Base-by-base conservation (phyloP, 2,113 vertebrate species). In the Limanda limanda region DNA sequence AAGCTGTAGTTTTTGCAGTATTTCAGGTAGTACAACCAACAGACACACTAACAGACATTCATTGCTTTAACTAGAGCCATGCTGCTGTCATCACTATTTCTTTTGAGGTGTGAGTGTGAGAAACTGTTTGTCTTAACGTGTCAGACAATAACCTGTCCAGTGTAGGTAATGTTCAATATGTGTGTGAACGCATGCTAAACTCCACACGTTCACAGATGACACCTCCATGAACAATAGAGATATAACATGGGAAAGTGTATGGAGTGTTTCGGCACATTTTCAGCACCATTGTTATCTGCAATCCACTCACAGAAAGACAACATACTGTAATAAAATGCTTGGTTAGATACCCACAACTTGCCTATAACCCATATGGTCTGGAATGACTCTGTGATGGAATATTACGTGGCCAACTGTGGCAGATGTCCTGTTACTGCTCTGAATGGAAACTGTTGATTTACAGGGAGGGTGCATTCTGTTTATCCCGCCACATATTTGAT, bases 341-440 rank as follows among this genome's bases (percentile, higher is more conserved):
- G 58, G 76, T 59, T 73, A 67, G 62, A 72, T 62, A 76, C 18
- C 2, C 40, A 73, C 55, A 74, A 73, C 65, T 63, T 78, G 69
- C 18, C 70, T 57, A 37, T 69, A 59, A 67, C 68, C 51, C 72
- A 78, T 75, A 68, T 91, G 67, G 23, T 58, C 61, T 18, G 1
- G 31, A 77, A 62, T 15, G 3, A 60, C 55, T 56, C 1, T 61
- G 63, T 84, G 68, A 86, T 70, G 72, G 7, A 80, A 71, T 78
- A 61, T 68, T 59, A 27, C 70, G 68, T 56, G 52, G 82, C 55
- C 40, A 23, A 71, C 67, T 51, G 75, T 64, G 82, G 72, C 87
- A 87, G 85, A 81, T 82, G 79, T 60, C 54, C 78, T 61, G 55
- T 76, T 78, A 80, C 35, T 85, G 59, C 64, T 74, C 47, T 73